Evolutionary conservation across 2,113 vertebrate species (phyloP).

Genomic region (Amblyornis subalaris): DNA sequence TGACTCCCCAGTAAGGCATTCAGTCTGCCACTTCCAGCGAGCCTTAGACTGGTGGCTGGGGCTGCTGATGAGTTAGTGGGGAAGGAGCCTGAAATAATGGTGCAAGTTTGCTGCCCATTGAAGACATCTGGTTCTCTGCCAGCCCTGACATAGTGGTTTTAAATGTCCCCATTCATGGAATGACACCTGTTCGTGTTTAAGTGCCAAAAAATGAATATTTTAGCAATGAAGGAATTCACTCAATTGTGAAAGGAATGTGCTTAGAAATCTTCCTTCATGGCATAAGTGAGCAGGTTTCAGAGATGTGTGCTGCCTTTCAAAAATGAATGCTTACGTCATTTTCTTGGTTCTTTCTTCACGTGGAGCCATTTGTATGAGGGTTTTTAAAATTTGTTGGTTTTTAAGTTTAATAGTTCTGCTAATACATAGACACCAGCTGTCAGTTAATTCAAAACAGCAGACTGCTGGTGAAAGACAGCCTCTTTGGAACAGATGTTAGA

Average conservation of each 20-base stretch:
- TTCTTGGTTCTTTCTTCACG: background rate
- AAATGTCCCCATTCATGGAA: constrained; percentile 24
- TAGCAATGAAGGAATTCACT: constrained; percentile 23
- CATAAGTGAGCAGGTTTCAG: background rate
- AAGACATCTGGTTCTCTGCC: background rate
- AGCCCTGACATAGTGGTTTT: constrained; percentile 2
- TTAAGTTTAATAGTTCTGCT: background rate
- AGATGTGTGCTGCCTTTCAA: background rate
- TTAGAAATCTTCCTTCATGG: background rate
- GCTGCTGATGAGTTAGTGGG: background rate
- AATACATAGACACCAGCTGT: background rate
- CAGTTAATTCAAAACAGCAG: constrained; percentile 8
- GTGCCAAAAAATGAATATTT: constrained; percentile 34
- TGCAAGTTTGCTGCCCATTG: background rate
- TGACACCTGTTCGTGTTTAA: constrained; percentile 31
- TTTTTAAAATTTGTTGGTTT: background rate
- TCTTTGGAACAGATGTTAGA: background rate
- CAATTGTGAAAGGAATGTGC: constrained; percentile 26
- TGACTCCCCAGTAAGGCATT: background rate
- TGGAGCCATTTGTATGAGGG: background rate
- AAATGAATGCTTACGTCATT: background rate
- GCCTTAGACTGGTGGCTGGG: background rate
- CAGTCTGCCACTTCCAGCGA: background rate
- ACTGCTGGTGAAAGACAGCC: background rate
- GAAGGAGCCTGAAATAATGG: background rate